These are phyloP conservation scores for Coluber constrictor DNA, from an alignment of 2,797 vertebrate species.

Conservation along the genomic window DNA sequence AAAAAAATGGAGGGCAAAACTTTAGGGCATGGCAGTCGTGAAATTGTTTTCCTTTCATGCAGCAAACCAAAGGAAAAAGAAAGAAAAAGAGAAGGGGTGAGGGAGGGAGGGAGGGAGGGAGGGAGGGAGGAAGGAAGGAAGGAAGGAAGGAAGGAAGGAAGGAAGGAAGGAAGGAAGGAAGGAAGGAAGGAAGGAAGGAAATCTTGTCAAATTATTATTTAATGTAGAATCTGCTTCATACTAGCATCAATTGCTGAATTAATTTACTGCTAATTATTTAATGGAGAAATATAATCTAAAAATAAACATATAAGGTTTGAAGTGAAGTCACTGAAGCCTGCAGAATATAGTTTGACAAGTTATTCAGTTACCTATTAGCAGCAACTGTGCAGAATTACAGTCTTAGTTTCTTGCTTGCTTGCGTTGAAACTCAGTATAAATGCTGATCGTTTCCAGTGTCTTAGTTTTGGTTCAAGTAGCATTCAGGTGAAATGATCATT, in stretches of 20 bases:
- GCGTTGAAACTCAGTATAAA: conserved; percentile 4
- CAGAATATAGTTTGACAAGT: background rate
- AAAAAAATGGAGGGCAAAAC: background rate
- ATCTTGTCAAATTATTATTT: conserved; percentile 26
- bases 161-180: too few species aligned
- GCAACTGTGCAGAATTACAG: background rate
- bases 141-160: background rate
- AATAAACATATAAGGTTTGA: conserved; percentile 20
- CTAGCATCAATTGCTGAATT: conserved; percentile 34
- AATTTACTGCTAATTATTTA: conserved; percentile 49
- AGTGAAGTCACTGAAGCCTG: background rate
- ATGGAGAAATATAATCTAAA: conserved; percentile 29
- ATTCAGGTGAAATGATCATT: conserved; percentile 14
- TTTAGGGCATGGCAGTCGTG: background rate
- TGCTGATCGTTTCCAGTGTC: background rate
- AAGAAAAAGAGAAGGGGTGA: too few species aligned
- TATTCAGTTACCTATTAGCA: background rate
- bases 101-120: too few species aligned
- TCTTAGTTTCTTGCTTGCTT: background rate
- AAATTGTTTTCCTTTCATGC: background rate
- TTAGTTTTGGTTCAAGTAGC: background rate
- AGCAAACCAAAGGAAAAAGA: background rate
- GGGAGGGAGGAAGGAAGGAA: background rate
- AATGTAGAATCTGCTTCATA: conserved; percentile 54
- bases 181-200: background rate